phyloP scores from a whole-genome alignment of 2,888 invertebrate genomes.

The Dolomedes plantarius region DNA sequence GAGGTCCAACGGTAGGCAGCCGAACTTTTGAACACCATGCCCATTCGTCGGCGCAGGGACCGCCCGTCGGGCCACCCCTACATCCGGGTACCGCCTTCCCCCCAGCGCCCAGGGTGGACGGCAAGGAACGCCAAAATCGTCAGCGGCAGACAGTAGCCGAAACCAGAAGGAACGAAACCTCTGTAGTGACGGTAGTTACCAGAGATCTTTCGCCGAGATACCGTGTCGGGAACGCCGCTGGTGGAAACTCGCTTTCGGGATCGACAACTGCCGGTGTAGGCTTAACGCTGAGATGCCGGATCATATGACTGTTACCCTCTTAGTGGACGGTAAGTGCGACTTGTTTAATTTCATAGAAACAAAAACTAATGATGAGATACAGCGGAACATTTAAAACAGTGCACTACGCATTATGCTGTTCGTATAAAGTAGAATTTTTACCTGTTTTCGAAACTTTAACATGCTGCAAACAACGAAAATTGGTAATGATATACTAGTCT shows the following conservation, averaged over 20 bases:
- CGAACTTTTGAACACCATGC: constrained; percentile 19
- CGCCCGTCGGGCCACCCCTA: constrained; percentile 47
- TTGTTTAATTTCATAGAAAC: no score
- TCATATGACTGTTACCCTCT: constrained; percentile 27
- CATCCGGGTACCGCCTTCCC: constrained; percentile 59
- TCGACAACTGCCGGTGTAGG: constrained; percentile 14
- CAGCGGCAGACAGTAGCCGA: constrained; percentile 5
- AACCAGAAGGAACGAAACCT: background rate
- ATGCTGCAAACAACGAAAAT: no score
- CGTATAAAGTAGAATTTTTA: no score
- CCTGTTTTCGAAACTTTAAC: no score
- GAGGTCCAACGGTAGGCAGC: constrained; percentile 24
- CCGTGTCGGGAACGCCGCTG: background rate
- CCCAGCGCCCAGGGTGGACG: background rate
- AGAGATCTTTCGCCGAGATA: constrained; percentile 3
- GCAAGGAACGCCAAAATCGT: background rate
- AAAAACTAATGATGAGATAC: background rate
- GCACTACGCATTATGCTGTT: no score
- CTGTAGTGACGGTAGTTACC: constrained; percentile 4
- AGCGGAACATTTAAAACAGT: no score
- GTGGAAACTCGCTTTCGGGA: background rate
- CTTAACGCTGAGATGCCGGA: constrained; percentile 34
- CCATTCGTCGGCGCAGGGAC: constrained; percentile 42
- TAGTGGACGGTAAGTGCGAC: constrained; percentile 43
- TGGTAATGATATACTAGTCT: no score